Base-by-base conservation (phyloP, 2,888 invertebrate species). In the Archips xylosteana region DNA sequence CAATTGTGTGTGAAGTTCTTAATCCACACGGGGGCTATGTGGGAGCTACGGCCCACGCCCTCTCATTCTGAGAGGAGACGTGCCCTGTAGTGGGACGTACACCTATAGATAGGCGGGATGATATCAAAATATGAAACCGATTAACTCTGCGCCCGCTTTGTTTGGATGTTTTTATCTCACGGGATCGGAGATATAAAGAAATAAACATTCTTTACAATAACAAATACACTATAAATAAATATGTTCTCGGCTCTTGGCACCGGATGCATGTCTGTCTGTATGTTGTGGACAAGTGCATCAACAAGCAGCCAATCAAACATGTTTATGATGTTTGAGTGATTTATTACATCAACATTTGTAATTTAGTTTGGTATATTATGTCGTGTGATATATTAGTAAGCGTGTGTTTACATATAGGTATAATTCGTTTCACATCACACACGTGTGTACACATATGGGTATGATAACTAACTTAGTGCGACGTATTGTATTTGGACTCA, bases 261-360 rank as follows among this genome's bases (percentile, higher is more conserved):
- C 15, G 57, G 57, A 57, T 57, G 57, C n/a, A 12, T 54, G 54
- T 23, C 23, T 54, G 54, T 57, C 9, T 57, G 57, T 57, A 10
- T 32, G 32, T 57, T 54, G 15, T 15, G 62, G 39, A 67, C 49
- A 23, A 69, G 51, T 62, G 69, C 69, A 61, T 39, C 49, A 61
- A 61, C 61, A 49, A 39, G 15, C 60, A 45, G 49, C 42, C 60
- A 61, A 42, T 51, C 61, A 69, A 13, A 13, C 15, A 8, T 42
- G 61, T 69, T 69, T 57, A 57, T 32, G 4, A 32, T 57, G 9
- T 6, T 8, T 8, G 57, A 57, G 57, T 12, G 32, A 57, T 57
- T 32, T 57, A 32, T 12, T 57, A 10, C 32, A 57, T 12, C 57
- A 57, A 32, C 32, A 57, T 57, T 57, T 57, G 10, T 4, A 57